phyloP scores from a whole-genome alignment of 2,888 invertebrate genomes.

The Aphidoletes aphidimyza region DNA sequence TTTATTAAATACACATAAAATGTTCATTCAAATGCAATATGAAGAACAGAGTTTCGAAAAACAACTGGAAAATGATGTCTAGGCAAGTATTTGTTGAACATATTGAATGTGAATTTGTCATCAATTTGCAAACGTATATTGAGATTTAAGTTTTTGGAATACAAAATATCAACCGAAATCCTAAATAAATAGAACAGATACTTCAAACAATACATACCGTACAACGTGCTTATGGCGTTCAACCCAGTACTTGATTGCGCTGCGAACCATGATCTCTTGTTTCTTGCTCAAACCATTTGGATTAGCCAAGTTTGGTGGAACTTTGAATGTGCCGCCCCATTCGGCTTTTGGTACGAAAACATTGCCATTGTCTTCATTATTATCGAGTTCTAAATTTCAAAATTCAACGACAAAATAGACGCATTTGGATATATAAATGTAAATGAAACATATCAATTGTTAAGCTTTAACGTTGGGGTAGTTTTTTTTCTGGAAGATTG shows the following conservation, averaged over 20 bases:
- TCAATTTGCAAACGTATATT: too few species aligned
- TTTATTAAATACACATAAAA: too few species aligned
- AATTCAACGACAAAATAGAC: background rate
- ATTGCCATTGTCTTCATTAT: conserved; percentile 71
- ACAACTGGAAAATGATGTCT: too few species aligned
- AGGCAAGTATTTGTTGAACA: too few species aligned
- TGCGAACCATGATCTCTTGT: conserved; percentile 85
- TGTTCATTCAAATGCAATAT: too few species aligned
- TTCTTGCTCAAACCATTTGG: conserved; percentile 85
- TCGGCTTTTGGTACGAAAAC: conserved; percentile 83
- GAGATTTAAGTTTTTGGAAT: too few species aligned
- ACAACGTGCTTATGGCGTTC: conserved; percentile 90
- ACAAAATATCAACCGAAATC: background rate
- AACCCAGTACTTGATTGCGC: conserved; percentile 91
- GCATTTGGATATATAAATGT: too few species aligned
- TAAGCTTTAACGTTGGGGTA: background rate
- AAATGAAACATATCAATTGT: background rate
- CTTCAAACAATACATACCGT: conserved; percentile 69
- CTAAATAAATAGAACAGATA: background rate
- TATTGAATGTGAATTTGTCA: too few species aligned
- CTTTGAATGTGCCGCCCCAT: conserved; percentile 78
- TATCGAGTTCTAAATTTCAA: conserved; percentile 17
- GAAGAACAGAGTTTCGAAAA: too few species aligned
- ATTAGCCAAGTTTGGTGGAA: conserved; percentile 74
- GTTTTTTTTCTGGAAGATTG: too few species aligned